phyloP scores from a whole-genome alignment of 1,140 invertebrate genomes.

The Anthonomus grandis region DNA sequence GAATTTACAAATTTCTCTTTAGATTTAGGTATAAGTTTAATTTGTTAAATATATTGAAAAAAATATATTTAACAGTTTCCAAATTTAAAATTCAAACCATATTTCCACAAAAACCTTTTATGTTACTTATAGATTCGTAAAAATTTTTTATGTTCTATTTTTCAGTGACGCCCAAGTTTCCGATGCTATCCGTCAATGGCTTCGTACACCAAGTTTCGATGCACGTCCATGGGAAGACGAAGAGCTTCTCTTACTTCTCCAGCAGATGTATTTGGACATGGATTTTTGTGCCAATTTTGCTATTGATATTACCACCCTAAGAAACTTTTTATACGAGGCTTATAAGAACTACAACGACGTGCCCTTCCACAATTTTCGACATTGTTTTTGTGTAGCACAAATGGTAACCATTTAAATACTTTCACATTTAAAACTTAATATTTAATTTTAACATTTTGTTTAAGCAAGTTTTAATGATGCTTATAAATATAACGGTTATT shows the following conservation, averaged over 20 bases:
- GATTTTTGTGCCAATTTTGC: conserved; percentile 73
- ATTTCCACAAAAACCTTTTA: background rate
- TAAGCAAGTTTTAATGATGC: too few species aligned
- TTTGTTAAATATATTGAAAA: background rate
- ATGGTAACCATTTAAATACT: too few species aligned
- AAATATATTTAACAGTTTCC: background rate
- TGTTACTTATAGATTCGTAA: too few species aligned
- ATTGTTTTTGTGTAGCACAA: conserved; percentile 87
- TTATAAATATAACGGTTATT: too few species aligned
- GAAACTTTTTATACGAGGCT: conserved; percentile 73
- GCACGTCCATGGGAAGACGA: conserved; percentile 81
- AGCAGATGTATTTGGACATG: conserved; percentile 82
- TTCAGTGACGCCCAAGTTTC: conserved; percentile 63
- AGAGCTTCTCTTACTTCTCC: conserved; percentile 75
- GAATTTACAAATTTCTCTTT: too few species aligned
- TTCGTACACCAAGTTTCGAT: conserved; percentile 76
- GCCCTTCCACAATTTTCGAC: conserved; percentile 87
- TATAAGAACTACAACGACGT: conserved; percentile 89
- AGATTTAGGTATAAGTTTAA: too few species aligned
- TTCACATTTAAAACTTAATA: too few species aligned
- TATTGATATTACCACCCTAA: conserved; percentile 68
- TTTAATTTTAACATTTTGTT: too few species aligned
- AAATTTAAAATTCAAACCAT: background rate
- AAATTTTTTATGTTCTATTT: conserved; percentile 27
- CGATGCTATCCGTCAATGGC: conserved; percentile 47